Evolutionary conservation across 1,140 invertebrate genomes (phyloP), one percentile per base, ranked within the genome.

Genomic region (Drosophila leontia): DNA sequence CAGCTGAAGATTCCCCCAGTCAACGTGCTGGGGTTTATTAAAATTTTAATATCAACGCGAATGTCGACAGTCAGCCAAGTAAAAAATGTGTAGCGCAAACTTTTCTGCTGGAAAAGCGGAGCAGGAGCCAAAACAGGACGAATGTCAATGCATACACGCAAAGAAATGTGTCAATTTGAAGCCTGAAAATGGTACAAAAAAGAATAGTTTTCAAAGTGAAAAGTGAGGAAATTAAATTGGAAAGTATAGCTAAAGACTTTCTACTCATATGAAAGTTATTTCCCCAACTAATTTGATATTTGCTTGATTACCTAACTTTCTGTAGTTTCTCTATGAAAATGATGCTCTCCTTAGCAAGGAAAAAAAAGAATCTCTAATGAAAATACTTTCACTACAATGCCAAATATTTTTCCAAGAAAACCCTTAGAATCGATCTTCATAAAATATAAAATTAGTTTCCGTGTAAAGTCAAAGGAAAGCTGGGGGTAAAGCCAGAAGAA

Each of bases 1-100:
- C 69, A 72, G 69, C 69, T 72, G 69, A 70, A 72, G 69, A 72
- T 72, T 72, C 69, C 69, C 69, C 55, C 75, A 82, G 80, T 75
- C 74, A 78, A 71, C 82, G 82, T 79, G 75, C 82, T 65, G 83
- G 70, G 85, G 81, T 88, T 88, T 88, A 88, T 88, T 88, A 88
- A 88, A 88, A 88, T 88, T 88, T 88, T 88, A 88, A 88, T 88
- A 88, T 90, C 81, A 88, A 88, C 85, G 85, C 84, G 63, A 88
- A 77, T 80, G 80, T 75, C 84, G 83, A 80, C 80, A 85, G 78
- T 72, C 78, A 88, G 75, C 86, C 59, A 85, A 88, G 81, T 85
- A 88, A 90, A 90, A 88, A 88, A 90, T 76, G 64, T 84, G 81
- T 78, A 80, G 75, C 78, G 56, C 64, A 88, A 88, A 88, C 57